phyloP scores from a whole-genome alignment of 2,113 vertebrate genomes.

The Takifugu bimaculatus region DNA sequence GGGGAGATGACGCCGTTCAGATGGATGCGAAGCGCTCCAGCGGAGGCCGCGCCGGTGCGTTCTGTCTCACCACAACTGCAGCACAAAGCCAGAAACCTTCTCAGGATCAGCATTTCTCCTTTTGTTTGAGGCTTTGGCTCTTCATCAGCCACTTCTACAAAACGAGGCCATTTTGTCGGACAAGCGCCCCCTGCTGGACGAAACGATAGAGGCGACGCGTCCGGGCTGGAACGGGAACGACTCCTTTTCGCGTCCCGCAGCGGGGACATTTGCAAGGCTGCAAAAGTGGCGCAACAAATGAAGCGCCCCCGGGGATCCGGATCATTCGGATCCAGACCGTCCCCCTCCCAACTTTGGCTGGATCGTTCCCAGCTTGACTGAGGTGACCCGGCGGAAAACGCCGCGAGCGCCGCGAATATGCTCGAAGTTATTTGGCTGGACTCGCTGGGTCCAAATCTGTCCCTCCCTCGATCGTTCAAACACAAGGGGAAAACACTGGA shows the following conservation, averaged over 20 bases:
- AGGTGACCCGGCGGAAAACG: too few species aligned
- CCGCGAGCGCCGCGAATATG: too few species aligned
- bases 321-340: background rate
- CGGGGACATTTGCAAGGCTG: background rate
- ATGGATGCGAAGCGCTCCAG: too few species aligned
- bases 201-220: constrained; percentile 26
- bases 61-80: too few species aligned
- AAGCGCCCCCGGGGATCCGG: background rate
- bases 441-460: constrained; percentile 8
- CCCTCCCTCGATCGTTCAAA: background rate
- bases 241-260: too few species aligned
- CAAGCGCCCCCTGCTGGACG: constrained; percentile 69
- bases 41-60: too few species aligned
- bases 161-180: constrained; percentile 43
- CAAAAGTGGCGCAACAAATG: constrained; percentile 31
- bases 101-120: background rate
- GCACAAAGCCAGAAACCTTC: too few species aligned
- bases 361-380: too few species aligned
- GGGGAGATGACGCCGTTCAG: background rate
- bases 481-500: too few species aligned
- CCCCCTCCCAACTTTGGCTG: too few species aligned
- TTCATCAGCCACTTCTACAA: constrained; percentile 25
- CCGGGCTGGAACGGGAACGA: constrained; percentile 57
- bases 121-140: constrained; percentile 11
- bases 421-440: background rate